These are phyloP conservation scores for Verasper variegatus DNA, from an alignment of 2,113 vertebrate species.

Conservation along the genomic window DNA sequence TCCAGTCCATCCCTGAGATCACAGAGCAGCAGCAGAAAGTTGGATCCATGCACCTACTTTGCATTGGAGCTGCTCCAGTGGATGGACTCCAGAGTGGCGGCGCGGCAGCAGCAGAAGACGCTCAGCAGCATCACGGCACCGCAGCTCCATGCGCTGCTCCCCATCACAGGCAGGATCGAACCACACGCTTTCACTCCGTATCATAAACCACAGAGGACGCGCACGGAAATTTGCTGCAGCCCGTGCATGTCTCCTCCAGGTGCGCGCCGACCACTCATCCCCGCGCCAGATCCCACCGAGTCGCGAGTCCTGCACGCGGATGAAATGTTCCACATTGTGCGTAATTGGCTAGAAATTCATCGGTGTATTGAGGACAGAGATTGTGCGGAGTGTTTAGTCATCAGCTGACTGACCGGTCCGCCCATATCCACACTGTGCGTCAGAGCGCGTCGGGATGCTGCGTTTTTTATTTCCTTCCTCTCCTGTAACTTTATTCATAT, in stretches of 20 bases:
- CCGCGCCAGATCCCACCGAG: constrained; percentile 33
- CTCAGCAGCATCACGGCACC: constrained; percentile 60
- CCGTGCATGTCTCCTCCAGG: constrained; percentile 58
- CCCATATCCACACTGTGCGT: constrained; percentile 45
- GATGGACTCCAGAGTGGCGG: constrained; percentile 72
- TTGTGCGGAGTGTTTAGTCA: constrained; percentile 52
- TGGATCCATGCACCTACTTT: constrained; percentile 62
- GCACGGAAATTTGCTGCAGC: background rate
- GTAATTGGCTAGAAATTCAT: constrained; percentile 59
- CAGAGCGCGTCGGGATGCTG: constrained; percentile 18
- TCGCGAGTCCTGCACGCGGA: constrained; percentile 25
- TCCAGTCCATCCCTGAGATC: background rate
- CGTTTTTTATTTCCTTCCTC: background rate
- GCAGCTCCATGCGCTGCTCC: constrained; percentile 64
- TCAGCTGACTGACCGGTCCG: constrained; percentile 72
- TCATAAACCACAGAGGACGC: too few relatives aligned
- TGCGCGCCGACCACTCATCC: constrained; percentile 52
- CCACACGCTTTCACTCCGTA: too few relatives aligned
- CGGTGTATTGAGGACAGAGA: constrained; percentile 50
- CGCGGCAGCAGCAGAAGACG: constrained; percentile 53
- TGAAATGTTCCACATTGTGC: constrained; percentile 67
- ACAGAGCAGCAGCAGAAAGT: constrained; percentile 19
- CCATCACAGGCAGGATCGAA: constrained; percentile 62
- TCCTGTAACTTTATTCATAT: background rate
- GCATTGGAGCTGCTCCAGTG: constrained; percentile 75